A percentile compares a stretch with the other conserved stretches of the same genome.
phyloP scores from a whole-genome alignment of 30 jellyfish, hydroid and myxozoan genomes.

The Rhopilema esculentum region DNA sequence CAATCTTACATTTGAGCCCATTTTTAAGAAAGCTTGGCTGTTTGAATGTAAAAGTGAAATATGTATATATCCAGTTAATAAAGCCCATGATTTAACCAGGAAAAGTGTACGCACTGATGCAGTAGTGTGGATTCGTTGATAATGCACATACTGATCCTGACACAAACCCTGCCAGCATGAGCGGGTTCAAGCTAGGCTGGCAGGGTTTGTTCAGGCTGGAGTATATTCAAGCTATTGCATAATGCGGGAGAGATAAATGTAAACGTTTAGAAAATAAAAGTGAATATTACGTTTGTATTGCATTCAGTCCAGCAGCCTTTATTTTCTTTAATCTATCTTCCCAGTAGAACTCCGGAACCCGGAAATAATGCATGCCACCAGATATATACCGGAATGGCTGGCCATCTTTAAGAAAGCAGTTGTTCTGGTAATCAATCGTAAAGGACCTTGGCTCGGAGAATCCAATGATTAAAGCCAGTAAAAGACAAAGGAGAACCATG shows the following conservation, averaged over 20 bases:
- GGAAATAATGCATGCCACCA: slow-evolving; percentile 93
- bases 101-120: no score
- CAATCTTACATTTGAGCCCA: no score
- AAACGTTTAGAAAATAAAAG: background rate
- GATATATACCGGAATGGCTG: slow-evolving; percentile 88
- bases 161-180: no score
- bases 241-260: background rate
- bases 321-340: slow-evolving; percentile 86
- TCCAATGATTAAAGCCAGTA: background rate
- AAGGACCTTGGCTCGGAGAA: slow-evolving; percentile 55
- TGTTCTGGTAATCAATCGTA: slow-evolving; percentile 80
- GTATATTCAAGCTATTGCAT: no score
- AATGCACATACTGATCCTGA: no score
- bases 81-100: no score
- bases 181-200: no score
- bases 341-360: slow-evolving; percentile 89
- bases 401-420: slow-evolving; percentile 90
- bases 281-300: slow-evolving; percentile 89
- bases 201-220: no score
- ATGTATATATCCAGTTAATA: no score
- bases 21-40: no score
- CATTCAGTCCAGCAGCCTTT: slow-evolving; percentile 91
- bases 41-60: no score
- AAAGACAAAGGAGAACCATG: background rate
- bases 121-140: no score